These are phyloP conservation scores for Aurelia aurita complex sp. Pacific DNA, from an alignment of 30 jellyfish, hydroid and myxozoan genomes.

Conservation along the genomic window DNA sequence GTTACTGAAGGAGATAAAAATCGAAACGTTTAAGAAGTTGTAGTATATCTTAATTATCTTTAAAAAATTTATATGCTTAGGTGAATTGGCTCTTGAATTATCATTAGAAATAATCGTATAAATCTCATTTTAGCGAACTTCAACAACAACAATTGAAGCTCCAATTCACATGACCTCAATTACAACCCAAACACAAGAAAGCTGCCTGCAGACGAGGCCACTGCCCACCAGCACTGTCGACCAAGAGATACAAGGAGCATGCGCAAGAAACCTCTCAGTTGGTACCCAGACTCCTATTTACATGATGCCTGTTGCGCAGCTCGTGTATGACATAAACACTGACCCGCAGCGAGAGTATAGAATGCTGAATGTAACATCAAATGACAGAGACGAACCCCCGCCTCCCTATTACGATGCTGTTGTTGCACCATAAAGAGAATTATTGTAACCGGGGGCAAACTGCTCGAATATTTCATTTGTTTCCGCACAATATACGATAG, in stretches of 20 bases:
- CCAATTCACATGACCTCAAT: conserved; percentile 65
- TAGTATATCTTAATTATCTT: too few species aligned
- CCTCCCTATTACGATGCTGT: conserved; percentile 77
- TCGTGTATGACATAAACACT: conserved; percentile 60
- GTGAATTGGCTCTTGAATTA: too few species aligned
- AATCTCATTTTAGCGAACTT: conserved; percentile 3
- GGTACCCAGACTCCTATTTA: conserved; percentile 94
- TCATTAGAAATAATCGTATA: background rate
- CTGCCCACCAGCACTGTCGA: conserved; percentile 39
- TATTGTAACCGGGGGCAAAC: background rate
- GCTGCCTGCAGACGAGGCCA: conserved; percentile 78
- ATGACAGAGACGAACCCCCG: conserved; percentile 82
- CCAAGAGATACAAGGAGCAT: conserved; percentile 54
- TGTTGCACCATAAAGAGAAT: conserved; percentile 14
- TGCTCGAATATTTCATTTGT: background rate
- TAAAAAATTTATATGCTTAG: too few species aligned
- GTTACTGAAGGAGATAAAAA: too few species aligned
- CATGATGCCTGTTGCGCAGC: conserved; percentile 86
- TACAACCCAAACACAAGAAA: conserved; percentile 87
- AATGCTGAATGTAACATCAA: conserved; percentile 46
- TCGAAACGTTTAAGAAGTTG: too few species aligned
- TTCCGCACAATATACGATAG: too few species aligned
- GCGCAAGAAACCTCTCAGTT: conserved; percentile 76
- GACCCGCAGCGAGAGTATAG: conserved; percentile 67
- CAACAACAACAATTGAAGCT: conserved; percentile 37